Evolutionary conservation across 2,888 invertebrate genomes (phyloP), one percentile per base, ranked within the genome.

Genomic region (Agelastica alni): DNA sequence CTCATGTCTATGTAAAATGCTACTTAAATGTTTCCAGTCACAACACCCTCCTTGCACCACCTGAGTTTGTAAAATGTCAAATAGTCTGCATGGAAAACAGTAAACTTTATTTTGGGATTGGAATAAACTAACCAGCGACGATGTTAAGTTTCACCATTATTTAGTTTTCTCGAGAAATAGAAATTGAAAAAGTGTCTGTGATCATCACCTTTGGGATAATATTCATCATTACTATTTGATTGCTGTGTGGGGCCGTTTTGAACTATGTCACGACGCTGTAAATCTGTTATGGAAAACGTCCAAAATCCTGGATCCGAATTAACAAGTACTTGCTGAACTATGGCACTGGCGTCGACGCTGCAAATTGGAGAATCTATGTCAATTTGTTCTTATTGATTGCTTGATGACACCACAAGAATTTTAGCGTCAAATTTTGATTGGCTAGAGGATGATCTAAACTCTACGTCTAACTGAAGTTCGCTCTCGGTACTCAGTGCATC

Each of bases 101-200:
- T 5, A 41, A 41, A 58, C 46, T 53, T 53, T 58, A 58, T 58
- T 58, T 58, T 58, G 22, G 20, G 51, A 56, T 26, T 57, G 17
- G 51, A 45, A 51, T 51, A 55, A 51, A 36, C 42, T 34, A 51
- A 45, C 53, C 52, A 53, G 53, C 46, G 57, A 44, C 56, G 58
- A 58, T 36, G 57, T 48, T 57, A 56, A 42, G 43, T 57, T 59
- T 53, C 59, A 53, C 59, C 57, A 58, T 58, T 49, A 54, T 53
- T 59, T 44, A 59, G 46, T 59, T 58, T 58, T 54, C 58, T 49
- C 12, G 59, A 59, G 46, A 55, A 59, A 59, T 59, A 20, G 59
- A 59, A 59, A 28, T 28, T 28, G 6, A n/a, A 28, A 28, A 28
- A 28, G 28, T 28, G 28, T 28, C 22, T 22, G 7, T 22, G 22